Evolutionary conservation across 30 jellyfish, hydroid and myxozoan species (phyloP), one percentile per base, ranked within the genome.

Genomic region (Catostylus mosaicus): DNA sequence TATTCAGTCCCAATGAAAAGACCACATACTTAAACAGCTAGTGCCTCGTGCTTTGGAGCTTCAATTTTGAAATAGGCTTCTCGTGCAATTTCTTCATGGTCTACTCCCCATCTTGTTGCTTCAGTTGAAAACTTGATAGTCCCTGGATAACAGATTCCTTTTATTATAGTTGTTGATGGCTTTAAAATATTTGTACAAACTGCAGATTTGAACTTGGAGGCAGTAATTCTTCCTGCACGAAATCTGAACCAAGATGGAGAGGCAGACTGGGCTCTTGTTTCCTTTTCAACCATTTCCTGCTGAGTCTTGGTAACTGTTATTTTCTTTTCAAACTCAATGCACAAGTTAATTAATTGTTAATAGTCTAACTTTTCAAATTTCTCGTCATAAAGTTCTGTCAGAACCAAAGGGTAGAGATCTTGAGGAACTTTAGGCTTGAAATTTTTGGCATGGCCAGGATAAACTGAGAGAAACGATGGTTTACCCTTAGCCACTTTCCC

Each of bases 161-260:
- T 59, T 30, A 76, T 59, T 3, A 76, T 43, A 52, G 65, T 56
- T 54, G 3, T 56, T 22, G 87, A 76, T 18, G 77, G 87, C 33
- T 51, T 35, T 32, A 36, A 30, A 46, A 37, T 30, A 27, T 24
- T 59, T 26, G 87, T 76, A 16, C 77, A 23, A 51, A 33, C 36
- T 32, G 59, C 77, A 76, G 77, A 32, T 26, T 56, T 46, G 30
- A 76, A 46, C 36, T 74, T 74, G 45, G 31, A 71, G 7, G 83
- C 83, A 73, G 85, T 73, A 31, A 73, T 33, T 32, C 85, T 48
- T 33, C 54, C 85, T 19, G 85, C 85, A 18, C 85, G 30, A 43
- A 73, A 47, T 18, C 38, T n/a, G 48, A 45, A 73, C 73, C 71
- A 45, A 30, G 37, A 26, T 22, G 65, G n/a, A 33, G 32, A 38